A percentile compares a stretch with the other conserved stretches of the same genome.
Evolutionary conservation across 2,113 vertebrate species (phyloP).

Genomic region (Chaetops frenatus): DNA sequence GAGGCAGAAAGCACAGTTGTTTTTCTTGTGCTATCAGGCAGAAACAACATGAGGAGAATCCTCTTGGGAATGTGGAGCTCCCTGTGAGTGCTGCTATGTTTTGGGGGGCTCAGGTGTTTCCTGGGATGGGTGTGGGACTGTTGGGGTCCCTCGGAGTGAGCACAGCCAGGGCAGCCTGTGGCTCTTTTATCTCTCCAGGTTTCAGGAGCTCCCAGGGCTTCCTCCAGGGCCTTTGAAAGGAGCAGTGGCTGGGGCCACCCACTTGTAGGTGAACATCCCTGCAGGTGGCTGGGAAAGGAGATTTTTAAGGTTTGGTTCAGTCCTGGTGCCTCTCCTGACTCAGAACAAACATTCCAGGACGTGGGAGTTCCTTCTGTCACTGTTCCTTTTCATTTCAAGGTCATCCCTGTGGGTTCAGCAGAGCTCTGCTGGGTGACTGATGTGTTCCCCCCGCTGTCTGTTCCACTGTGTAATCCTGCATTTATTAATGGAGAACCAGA

Average conservation of each 20-base stretch:
- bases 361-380: rapidly evolving
- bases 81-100: neutral
- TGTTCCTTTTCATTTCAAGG: neutral
- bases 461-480: neutral
- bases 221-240: neutral
- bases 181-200: neutral
- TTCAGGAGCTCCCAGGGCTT: neutral
- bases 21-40: neutral
- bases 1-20: neutral
- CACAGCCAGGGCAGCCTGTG: neutral
- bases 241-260: neutral
- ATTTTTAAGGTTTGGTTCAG: neutral
- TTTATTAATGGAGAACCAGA: slow-evolving; percentile 26
- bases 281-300: neutral
- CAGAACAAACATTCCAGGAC: rapidly evolving
- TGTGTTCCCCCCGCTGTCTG: neutral
- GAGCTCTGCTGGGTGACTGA: neutral
- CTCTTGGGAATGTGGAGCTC: neutral
- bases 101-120: neutral
- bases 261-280: rapidly evolving
- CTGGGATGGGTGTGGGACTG: rapidly evolving
- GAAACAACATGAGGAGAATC: neutral
- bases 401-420: neutral
- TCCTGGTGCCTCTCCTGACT: neutral
- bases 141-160: neutral